Evolutionary conservation across 2,888 invertebrate species (phyloP), one percentile per base, ranked within the genome.

Genomic region (Amblyteles armatorius): DNA sequence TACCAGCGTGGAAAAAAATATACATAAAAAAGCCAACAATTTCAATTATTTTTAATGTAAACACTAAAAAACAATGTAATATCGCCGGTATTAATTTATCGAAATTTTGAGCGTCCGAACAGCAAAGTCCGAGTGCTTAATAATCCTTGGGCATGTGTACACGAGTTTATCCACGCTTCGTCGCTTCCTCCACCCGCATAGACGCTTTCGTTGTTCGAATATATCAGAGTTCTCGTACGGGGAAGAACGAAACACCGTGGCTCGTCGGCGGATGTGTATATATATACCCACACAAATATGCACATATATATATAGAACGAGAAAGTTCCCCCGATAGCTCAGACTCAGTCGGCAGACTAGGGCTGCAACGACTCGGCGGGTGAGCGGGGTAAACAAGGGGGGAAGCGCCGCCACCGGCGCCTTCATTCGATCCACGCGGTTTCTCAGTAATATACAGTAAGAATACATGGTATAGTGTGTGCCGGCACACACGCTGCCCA

Each of bases 401-500:
- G 74, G 74, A 77, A 82, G 67, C 79, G 78, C 71, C 79, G 68
- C 82, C 40, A 79, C 84, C 86, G 79, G 86, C 83, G 83, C 84
- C 86, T 87, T 85, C 83, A 80, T 87, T 85, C 85, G 79, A 80
- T 79, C 79, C 84, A 79, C 79, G 85, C 79, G 72, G 63, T 80
- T 85, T 83, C 86, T 85, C 81, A 63, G 79, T 87, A 87, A 69
- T 71, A 55, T 63, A 71, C 33, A 67, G 52, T 71, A 71, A 71
- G 71, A 71, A 79, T 19, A 60, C 19, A 69, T 36, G 69, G 48
- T 63, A 73, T 1, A 48, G 82, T 74, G 29, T 69, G 60, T 55
- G 76, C 71, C 87, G 87, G 86, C 89, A 88, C 89, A 87, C 87
- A 89, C 88, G 88, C 87, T 82, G 79, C 57, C 88, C 88, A 91